Evolutionary conservation across 2,888 invertebrate genomes (phyloP), one percentile per base, ranked within the genome.

Genomic region (Hartigia nigra): DNA sequence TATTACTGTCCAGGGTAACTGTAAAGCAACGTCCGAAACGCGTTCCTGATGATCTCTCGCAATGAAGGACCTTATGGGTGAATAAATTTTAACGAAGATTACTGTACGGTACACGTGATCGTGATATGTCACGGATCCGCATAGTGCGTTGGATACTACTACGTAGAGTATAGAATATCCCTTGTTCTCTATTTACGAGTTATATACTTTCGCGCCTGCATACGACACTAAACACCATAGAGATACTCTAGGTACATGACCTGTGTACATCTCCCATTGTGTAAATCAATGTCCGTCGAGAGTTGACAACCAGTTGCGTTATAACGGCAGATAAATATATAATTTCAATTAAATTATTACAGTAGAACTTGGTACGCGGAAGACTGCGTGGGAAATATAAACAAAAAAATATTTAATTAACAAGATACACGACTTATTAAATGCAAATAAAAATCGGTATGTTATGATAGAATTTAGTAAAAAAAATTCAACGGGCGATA

Each of bases 101-200:
- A 31, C 31, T 72, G 31, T 5, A 34, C 32, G 31, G 12, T 32
- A 31, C 72, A 12, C 72, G 72, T 74, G 77, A 36, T 81, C 82
- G 82, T 82, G 82, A 82, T 82, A 82, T 82, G 82, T 74, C 82
- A 82, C 79, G 80, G 69, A 77, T 80, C 74, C 77, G 77, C 55
- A 23, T 23, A 9, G 55, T 14, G 39, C 23, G 23, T 23, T 78
- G 78, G 75, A 36, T 69, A 76, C 78, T 78, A 81, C 80, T 70
- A 76, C 80, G 75, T 78, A 32, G 77, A 82, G 74, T 23, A 55
- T 55, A 55, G 55, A 23, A 55, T 23, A 55, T 23, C 23, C 2
- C 55, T 23, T 55, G 55, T 23, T 55, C 55, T 55, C 55, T 55
- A 55, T 55, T 55, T 55, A 55, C 55, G 23, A 23, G 23, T 23